Percentiles rank a stretch among this genome's conserved stretches.
Conservation (phyloP, 1,140 invertebrate species). For the Eufriesea mexicana region DNA sequence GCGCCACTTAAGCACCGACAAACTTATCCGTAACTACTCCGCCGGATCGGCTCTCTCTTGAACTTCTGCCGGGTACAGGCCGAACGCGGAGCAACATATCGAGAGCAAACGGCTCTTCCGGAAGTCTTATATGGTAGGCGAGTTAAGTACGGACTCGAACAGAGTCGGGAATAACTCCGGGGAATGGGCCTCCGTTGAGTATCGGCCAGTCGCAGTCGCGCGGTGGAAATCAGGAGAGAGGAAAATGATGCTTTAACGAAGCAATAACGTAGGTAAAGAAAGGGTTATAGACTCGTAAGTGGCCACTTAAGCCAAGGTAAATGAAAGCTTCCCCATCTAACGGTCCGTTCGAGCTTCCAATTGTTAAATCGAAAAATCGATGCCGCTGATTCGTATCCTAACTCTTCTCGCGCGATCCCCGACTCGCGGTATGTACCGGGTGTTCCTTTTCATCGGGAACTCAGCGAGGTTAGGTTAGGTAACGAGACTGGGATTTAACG, state of each 20-base stretch:
- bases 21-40: constrained; percentile 61
- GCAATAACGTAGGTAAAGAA: constrained; percentile 65
- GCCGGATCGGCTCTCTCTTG: constrained; percentile 44
- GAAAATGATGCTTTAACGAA: constrained; percentile 67
- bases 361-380: constrained; percentile 37
- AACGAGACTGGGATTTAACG: not conserved
- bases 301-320: constrained; percentile 46
- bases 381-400: not conserved
- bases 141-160: constrained; percentile 53
- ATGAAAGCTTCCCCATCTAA: constrained; percentile 56
- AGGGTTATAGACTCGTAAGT: constrained; percentile 62
- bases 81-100: constrained; percentile 52
- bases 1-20: constrained; percentile 65
- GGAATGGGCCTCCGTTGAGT: constrained; percentile 45
- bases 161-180: constrained; percentile 41
- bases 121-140: constrained; percentile 63
- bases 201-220: constrained; percentile 14
- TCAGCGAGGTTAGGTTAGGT: not conserved
- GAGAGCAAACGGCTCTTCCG: constrained; percentile 65
- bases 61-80: constrained; percentile 15
- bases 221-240: constrained; percentile 57
- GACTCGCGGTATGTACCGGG: not conserved
- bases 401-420: not conserved
- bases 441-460: not conserved
- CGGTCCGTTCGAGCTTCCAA: constrained; percentile 31